Percentiles rank a stretch among this genome's conserved stretches.
Evolutionary conservation across 2,888 invertebrate species (phyloP).

Genomic region (Sclerodermus sp.): DNA sequence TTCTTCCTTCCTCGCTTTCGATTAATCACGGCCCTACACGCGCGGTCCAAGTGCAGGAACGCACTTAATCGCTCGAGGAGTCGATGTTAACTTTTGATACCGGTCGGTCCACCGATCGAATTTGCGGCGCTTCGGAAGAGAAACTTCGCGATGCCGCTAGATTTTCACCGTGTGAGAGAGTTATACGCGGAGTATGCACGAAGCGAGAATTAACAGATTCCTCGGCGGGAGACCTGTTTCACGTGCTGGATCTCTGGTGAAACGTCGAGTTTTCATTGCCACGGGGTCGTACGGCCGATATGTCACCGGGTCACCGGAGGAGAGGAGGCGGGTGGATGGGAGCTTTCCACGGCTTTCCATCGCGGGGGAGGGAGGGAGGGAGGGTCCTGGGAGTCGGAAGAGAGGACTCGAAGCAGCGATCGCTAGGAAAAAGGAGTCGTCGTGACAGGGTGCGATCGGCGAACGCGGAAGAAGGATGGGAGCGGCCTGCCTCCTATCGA

Average conservation of each 20-base stretch:
- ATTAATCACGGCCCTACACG: too few relatives aligned
- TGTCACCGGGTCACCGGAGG: too few relatives aligned
- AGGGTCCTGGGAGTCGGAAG: constrained; percentile 2
- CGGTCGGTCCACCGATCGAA: too few relatives aligned
- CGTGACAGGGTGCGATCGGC: not conserved
- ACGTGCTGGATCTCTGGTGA: not conserved
- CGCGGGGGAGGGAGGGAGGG: too few relatives aligned
- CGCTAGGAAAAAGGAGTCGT: not conserved
- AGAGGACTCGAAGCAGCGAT: not conserved
- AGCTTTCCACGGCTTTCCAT: too few relatives aligned
- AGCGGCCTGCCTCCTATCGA: too few relatives aligned
- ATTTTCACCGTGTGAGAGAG: not conserved
- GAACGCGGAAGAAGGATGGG: not conserved
- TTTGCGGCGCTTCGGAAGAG: not conserved
- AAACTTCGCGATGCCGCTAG: constrained; percentile 1
- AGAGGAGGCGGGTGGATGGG: too few relatives aligned
- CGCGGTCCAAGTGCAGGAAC: too few relatives aligned
- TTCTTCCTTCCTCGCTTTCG: not conserved
- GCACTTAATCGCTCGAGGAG: too few relatives aligned
- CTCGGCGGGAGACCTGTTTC: not conserved
- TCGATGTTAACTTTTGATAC: too few relatives aligned
- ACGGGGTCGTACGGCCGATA: too few relatives aligned
- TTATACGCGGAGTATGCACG: not conserved
- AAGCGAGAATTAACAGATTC: not conserved
- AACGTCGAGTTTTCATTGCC: too few relatives aligned